These are phyloP conservation scores for Archips xylosteana DNA, from an alignment of 2,888 invertebrate genomes.

Conservation along the genomic window DNA sequence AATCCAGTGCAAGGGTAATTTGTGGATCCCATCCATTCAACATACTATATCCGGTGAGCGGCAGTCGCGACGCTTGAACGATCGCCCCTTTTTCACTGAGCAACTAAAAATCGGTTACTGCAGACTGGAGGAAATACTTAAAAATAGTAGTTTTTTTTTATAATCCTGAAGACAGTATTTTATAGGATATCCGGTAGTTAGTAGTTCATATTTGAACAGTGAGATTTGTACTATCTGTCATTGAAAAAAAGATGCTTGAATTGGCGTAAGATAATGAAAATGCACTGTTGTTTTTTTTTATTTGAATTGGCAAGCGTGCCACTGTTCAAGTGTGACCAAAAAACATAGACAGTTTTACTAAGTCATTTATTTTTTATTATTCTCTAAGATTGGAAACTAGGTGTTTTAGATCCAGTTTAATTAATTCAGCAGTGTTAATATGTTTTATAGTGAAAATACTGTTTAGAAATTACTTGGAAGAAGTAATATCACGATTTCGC, in stretches of 20 bases:
- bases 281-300: too few species aligned
- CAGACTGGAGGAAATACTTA: not conserved
- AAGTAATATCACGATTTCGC: not conserved
- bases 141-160: not conserved
- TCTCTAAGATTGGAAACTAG: not conserved
- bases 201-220: not conserved
- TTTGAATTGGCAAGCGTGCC: not conserved
- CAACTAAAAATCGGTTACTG: not conserved
- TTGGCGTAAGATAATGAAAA: too few species aligned
- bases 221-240: not conserved
- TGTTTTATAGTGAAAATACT: not conserved
- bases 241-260: too few species aligned
- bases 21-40: not conserved
- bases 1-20: too few species aligned
- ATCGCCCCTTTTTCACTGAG: not conserved
- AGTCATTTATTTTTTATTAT: too few species aligned
- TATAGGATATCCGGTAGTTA: not conserved
- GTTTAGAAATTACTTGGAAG: not conserved
- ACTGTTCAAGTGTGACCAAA: not conserved
- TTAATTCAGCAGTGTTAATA: not conserved
- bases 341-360: not conserved
- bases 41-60: not conserved
- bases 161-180: not conserved
- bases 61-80: not conserved
- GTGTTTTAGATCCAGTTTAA: not conserved